Evolutionary conservation across 2,797 vertebrate genomes (phyloP).

Genomic region (Petrocephalus schoutedeni): DNA sequence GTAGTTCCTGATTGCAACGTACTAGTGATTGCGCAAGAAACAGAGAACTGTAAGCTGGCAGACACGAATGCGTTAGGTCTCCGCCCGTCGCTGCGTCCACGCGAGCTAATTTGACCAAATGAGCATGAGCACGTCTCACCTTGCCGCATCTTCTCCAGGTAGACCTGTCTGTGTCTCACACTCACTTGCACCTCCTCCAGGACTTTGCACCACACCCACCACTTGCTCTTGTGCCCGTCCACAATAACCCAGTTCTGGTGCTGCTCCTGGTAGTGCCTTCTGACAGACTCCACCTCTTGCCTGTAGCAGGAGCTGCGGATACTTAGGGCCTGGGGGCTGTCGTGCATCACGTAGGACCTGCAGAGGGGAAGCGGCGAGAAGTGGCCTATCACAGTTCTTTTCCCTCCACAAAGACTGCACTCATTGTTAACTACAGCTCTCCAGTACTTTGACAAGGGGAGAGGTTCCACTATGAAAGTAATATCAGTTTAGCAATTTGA

Average conservation of each 20-base stretch:
- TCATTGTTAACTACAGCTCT: not conserved
- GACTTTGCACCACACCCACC: slow-evolving; percentile 77
- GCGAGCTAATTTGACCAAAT: not conserved
- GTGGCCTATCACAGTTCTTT: not conserved
- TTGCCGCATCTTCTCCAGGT: slow-evolving; percentile 69
- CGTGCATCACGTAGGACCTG: slow-evolving; percentile 63
- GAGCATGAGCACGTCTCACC: slow-evolving; percentile 58
- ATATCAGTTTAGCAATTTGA: not conserved
- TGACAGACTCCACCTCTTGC: slow-evolving; percentile 62
- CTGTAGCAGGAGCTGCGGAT: slow-evolving; percentile 68
- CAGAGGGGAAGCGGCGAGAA: slow-evolving; percentile 6
- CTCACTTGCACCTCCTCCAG: slow-evolving; percentile 62
- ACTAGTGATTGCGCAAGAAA: not conserved
- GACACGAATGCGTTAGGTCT: not conserved
- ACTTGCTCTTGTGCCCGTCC: slow-evolving; percentile 77
- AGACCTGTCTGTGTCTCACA: slow-evolving; percentile 68
- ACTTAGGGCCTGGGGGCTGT: slow-evolving; percentile 74
- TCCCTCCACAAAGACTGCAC: not conserved
- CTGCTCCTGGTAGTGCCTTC: slow-evolving; percentile 66
- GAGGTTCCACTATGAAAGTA: not conserved
- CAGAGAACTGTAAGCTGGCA: not conserved
- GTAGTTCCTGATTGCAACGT: not conserved
- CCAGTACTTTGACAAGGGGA: not conserved
- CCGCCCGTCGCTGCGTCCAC: not conserved
- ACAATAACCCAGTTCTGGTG: slow-evolving; percentile 81